Percentiles rank a stretch among this genome's conserved stretches.
Conservation (phyloP, 2,797 vertebrate species). For the Gymnothorax javanicus region DNA sequence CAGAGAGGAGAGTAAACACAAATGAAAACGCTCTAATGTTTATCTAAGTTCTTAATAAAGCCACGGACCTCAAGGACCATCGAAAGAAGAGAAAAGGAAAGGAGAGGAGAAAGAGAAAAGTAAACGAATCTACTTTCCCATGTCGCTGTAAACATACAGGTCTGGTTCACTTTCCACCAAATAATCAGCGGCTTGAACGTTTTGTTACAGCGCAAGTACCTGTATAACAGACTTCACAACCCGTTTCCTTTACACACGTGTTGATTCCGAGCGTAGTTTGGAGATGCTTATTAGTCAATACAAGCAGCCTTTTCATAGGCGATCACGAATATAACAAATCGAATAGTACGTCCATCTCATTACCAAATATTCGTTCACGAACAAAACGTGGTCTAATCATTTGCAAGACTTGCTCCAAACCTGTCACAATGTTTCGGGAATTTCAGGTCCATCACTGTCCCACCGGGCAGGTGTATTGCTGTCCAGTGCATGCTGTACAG, state of each 20-base stretch:
- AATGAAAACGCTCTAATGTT: conserved; percentile 63
- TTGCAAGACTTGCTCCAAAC: background rate
- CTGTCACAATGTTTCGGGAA: background rate
- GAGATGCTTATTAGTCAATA: background rate
- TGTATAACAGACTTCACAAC: background rate
- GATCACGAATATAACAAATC: background rate
- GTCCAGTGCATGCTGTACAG: background rate
- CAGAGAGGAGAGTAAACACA: conserved; percentile 59
- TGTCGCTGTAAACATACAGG: conserved; percentile 32
- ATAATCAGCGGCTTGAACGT: conserved; percentile 19
- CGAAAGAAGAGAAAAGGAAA: conserved; percentile 17
- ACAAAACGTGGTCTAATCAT: background rate
- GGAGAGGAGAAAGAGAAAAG: background rate
- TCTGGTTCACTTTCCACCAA: conserved; percentile 31
- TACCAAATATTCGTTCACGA: background rate
- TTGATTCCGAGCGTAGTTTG: background rate
- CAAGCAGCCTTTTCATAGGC: background rate
- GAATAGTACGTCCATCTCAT: background rate
- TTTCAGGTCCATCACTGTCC: background rate
- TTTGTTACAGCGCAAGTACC: background rate
- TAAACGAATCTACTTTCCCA: conserved; percentile 23
- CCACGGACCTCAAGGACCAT: conserved; percentile 46
- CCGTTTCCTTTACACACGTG: background rate
- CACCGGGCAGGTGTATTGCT: background rate
- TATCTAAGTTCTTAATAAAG: conserved; percentile 72